phyloP scores from a whole-genome alignment of 2,797 vertebrate genomes.

The Enteromius anoplus region DNA sequence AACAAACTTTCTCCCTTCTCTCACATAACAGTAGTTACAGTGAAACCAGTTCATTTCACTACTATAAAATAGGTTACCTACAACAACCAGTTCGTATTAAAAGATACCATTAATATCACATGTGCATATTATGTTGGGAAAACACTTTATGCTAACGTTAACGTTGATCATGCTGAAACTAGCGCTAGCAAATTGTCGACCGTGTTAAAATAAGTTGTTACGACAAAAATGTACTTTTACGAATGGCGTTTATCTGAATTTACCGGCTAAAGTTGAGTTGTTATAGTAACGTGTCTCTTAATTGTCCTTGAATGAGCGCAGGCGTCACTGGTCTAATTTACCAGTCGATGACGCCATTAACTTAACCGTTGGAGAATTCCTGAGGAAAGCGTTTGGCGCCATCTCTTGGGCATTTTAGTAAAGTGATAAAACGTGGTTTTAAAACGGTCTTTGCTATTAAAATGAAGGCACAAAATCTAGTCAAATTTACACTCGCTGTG shows the following conservation, averaged over 20 bases:
- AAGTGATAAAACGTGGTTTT: not conserved
- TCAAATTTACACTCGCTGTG: not conserved
- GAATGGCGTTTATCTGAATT: not conserved
- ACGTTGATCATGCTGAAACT: not conserved
- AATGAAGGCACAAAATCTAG: not conserved
- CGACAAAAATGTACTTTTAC: not conserved
- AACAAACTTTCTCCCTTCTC: slow-evolving; percentile 73
- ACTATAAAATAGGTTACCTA: not conserved
- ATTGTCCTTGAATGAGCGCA: not conserved
- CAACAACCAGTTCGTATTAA: not conserved
- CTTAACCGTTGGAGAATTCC: not conserved
- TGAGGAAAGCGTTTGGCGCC: not conserved
- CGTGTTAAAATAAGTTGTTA: not conserved
- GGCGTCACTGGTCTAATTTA: not conserved
- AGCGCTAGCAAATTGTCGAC: not conserved
- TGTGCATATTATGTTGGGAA: not conserved
- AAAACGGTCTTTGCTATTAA: not conserved
- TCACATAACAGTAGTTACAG: slow-evolving; percentile 84
- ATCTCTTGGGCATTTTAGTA: not conserved
- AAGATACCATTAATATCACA: not conserved
- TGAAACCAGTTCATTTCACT: slow-evolving; percentile 88
- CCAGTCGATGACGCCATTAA: not conserved
- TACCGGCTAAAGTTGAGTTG: not conserved
- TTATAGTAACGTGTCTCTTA: not conserved
- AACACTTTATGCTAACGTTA: not conserved